Conservation (phyloP, 2,797 vertebrate genomes). For the Triplophysa bombifrons region DNA sequence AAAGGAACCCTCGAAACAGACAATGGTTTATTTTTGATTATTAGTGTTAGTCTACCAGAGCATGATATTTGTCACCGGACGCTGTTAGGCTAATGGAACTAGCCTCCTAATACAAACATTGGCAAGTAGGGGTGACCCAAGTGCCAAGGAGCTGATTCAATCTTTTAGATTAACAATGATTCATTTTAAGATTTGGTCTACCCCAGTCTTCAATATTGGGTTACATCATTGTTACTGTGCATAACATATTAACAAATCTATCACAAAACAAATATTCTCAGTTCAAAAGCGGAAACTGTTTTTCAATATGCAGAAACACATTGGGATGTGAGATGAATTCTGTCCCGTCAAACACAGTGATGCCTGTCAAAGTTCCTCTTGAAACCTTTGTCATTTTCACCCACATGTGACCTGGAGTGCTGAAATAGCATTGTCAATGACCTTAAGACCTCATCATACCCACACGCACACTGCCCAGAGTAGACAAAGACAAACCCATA, state of each 20-base stretch:
- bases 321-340: neutral
- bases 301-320: neutral
- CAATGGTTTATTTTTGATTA: neutral
- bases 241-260: neutral
- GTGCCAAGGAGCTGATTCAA: neutral
- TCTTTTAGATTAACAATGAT: neutral
- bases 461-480: neutral
- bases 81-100: neutral
- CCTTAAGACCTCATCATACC: slow-evolving; percentile 30
- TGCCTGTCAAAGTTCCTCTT: neutral
- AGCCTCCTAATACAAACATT: neutral
- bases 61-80: neutral
- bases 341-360: neutral
- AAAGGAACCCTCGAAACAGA: neutral
- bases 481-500: slow-evolving; percentile 23
- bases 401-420: neutral
- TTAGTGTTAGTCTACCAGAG: neutral
- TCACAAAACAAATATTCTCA: neutral
- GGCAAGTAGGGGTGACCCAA: neutral
- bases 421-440: slow-evolving; percentile 13
- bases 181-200: neutral
- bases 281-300: slow-evolving; percentile 9
- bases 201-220: neutral
- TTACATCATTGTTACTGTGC: neutral
- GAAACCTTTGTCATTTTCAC: slow-evolving; percentile 3